Conservation (phyloP, 2,888 invertebrate species). For the Protophormia terraenovae region DNA sequence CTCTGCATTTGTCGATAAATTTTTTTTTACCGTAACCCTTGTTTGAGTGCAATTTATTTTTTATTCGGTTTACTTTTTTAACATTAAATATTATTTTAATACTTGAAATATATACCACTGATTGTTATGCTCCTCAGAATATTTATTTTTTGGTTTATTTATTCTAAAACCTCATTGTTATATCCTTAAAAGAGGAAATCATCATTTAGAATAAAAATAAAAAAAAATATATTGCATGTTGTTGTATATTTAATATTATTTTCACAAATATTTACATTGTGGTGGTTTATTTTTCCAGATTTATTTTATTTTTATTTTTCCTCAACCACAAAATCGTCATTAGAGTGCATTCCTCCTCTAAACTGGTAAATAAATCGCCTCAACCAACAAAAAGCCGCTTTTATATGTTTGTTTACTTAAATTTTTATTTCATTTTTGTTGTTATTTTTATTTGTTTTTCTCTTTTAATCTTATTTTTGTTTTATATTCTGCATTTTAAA, state of each 20-base stretch:
- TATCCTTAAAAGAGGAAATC: neutral
- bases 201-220: too few species aligned
- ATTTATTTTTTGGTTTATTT: neutral
- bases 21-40: too few species aligned
- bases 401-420: conserved; percentile 36
- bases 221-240: conserved; percentile 47
- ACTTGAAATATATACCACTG: conserved; percentile 49
- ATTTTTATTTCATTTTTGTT: neutral
- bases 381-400: conserved; percentile 42
- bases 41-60: neutral
- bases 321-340: conserved; percentile 52
- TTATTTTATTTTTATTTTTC: neutral
- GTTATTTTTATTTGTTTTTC: neutral
- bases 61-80: conserved; percentile 8
- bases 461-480: conserved; percentile 8
- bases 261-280: conserved; percentile 62
- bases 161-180: conserved; percentile 34
- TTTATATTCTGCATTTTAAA: conserved; percentile 10
- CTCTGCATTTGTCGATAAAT: too few species aligned
- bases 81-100: conserved; percentile 62
- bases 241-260: conserved; percentile 45
- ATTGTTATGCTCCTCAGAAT: conserved; percentile 19
- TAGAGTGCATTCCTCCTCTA: conserved; percentile 53
- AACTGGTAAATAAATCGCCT: conserved; percentile 42
- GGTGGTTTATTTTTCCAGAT: conserved; percentile 49